These are phyloP conservation scores for Aurelia aurita complex sp. Pacific DNA, from an alignment of 30 jellyfish, hydroid and myxozoan species.

Conservation along the genomic window DNA sequence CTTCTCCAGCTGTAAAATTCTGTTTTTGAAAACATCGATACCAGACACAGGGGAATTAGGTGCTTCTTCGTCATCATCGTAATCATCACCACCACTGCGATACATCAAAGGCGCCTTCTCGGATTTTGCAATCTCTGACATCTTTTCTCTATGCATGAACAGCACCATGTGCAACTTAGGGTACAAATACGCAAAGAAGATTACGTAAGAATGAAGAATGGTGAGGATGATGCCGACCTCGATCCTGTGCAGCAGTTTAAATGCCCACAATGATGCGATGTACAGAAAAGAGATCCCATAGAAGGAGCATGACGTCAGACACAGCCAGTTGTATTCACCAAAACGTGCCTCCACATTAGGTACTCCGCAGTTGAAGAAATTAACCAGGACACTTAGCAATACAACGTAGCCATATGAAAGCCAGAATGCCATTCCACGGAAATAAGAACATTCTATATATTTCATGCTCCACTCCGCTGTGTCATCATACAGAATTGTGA, in stretches of 20 bases:
- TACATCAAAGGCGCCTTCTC: constrained; percentile 43
- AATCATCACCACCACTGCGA: background rate
- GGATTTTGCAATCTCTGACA: constrained; percentile 36
- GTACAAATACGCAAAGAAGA: constrained; percentile 49
- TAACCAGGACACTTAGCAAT: constrained; percentile 69
- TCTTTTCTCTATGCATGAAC: constrained; percentile 59
- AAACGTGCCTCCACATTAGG: constrained; percentile 81
- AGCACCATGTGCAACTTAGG: constrained; percentile 85
- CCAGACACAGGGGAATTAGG: constrained; percentile 47
- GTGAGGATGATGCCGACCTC: constrained; percentile 77
- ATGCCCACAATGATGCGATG: constrained; percentile 68
- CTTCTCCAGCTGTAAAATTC: constrained; percentile 30
- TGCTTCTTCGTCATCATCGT: constrained; percentile 53
- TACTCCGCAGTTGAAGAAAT: constrained; percentile 86
- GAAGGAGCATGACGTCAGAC: constrained; percentile 71
- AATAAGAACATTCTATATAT: constrained; percentile 76
- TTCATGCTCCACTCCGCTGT: constrained; percentile 82
- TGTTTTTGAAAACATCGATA: constrained; percentile 46
- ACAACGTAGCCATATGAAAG: constrained; percentile 67
- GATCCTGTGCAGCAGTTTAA: constrained; percentile 47
- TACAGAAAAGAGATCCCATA: constrained; percentile 59
- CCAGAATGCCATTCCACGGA: constrained; percentile 83
- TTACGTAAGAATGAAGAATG: constrained; percentile 53
- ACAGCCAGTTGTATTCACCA: constrained; percentile 80
- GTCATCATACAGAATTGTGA: constrained; percentile 37